Evolutionary conservation across 1,140 invertebrate species (phyloP).

Genomic region (Steinernema khuongi): DNA sequence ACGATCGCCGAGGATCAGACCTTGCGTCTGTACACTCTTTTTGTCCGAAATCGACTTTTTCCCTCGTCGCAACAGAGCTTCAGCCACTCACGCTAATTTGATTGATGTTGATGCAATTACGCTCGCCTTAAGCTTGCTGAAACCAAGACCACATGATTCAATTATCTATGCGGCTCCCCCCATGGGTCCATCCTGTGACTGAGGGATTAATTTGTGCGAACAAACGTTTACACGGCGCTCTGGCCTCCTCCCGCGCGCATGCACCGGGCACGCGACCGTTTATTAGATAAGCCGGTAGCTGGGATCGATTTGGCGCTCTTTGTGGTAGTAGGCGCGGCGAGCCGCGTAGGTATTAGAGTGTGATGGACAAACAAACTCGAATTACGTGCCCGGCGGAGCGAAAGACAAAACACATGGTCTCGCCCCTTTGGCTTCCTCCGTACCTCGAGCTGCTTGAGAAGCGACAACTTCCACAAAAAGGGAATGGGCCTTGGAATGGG

Average conservation of each 20-base stretch:
- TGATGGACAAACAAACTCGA: slow-evolving; percentile 5
- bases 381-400: background rate
- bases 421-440: no score
- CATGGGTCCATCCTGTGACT: no score
- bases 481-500: background rate
- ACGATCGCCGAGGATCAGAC: no score
- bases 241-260: no score
- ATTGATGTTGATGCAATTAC: slow-evolving; percentile 11
- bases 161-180: background rate
- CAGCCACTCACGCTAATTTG: slow-evolving; percentile 10
- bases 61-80: background rate
- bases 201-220: no score
- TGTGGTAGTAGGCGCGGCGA: background rate
- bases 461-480: background rate
- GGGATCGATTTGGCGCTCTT: background rate
- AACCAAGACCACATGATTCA: background rate
- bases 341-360: background rate
- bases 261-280: background rate
- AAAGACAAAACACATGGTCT: background rate
- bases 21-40: background rate
- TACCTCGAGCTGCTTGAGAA: no score
- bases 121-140: background rate
- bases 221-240: no score
- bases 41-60: background rate
- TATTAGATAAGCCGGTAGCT: background rate